Evolutionary conservation across 2,888 invertebrate species (phyloP).

Genomic region (Stenodera caucasica): DNA sequence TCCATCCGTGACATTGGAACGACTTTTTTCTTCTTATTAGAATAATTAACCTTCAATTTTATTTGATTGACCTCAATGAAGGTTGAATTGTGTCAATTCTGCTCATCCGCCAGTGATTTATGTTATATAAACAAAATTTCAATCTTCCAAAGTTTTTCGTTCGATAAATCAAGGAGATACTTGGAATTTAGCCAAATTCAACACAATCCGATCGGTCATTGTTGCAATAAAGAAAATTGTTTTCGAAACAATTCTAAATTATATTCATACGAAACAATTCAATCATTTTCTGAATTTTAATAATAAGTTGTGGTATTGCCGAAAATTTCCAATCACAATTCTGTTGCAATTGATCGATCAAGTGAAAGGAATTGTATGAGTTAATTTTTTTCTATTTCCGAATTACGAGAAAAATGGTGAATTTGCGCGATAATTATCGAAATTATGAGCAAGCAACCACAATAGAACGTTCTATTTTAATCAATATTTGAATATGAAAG

Average conservation of each 20-base stretch:
- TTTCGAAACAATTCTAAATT: not conserved
- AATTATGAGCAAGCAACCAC: no score
- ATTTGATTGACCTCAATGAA: no score
- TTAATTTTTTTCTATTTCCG: not conserved
- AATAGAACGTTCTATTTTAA: no score
- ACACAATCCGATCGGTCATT: not conserved
- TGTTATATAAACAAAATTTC: not conserved
- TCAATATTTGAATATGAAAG: not conserved
- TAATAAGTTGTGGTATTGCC: not conserved
- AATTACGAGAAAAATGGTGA: no score
- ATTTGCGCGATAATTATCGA: no score
- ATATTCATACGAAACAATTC: not conserved
- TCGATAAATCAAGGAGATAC: no score
- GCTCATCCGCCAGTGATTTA: not conserved
- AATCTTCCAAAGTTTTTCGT: no score
- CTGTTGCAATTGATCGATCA: not conserved
- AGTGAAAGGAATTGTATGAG: not conserved
- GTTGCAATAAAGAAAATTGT: not conserved
- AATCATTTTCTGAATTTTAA: not conserved
- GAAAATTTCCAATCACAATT: not conserved
- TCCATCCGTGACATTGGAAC: constrained; percentile 2
- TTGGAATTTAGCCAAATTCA: not conserved
- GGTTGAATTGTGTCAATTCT: no score
- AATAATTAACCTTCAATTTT: not conserved
- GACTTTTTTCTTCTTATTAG: not conserved